Percentiles rank a stretch among this genome's conserved stretches.
Conservation (phyloP, 2,888 invertebrate species). For the Leptopterna dolabrata region DNA sequence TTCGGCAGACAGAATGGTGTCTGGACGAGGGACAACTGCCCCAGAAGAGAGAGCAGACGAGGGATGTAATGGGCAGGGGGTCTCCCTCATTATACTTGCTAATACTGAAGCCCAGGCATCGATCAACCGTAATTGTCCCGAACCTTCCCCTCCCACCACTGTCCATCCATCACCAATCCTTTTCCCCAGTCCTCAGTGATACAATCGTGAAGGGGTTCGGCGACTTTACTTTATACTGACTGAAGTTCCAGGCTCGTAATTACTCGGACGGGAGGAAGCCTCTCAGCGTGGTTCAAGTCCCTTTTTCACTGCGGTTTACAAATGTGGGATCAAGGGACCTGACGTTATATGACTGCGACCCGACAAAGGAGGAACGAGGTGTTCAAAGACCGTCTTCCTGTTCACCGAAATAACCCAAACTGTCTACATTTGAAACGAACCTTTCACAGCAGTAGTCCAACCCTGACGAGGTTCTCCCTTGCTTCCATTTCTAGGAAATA, state of each 20-base stretch:
- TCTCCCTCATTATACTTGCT: conserved; percentile 37
- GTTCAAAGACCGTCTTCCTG: background rate
- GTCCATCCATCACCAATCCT: background rate
- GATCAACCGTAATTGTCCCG: conserved; percentile 35
- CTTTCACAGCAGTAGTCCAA: background rate
- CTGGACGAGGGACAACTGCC: background rate
- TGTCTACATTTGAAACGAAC: background rate
- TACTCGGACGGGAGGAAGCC: background rate
- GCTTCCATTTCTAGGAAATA: too few relatives aligned
- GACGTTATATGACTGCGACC: background rate
- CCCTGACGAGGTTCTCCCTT: background rate
- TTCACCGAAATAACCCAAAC: background rate
- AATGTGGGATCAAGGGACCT: background rate
- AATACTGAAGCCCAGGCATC: background rate
- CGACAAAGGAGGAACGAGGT: background rate
- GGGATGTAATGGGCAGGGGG: background rate
- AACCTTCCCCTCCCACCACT: background rate
- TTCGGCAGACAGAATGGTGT: background rate
- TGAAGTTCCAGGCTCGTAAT: background rate
- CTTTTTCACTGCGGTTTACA: background rate
- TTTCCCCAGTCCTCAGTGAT: background rate
- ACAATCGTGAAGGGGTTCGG: background rate
- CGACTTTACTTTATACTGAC: background rate
- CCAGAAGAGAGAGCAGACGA: background rate
- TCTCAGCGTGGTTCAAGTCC: background rate